These are phyloP conservation scores for Pseudococcus viburni DNA, from an alignment of 2,888 invertebrate species.

Conservation along the genomic window DNA sequence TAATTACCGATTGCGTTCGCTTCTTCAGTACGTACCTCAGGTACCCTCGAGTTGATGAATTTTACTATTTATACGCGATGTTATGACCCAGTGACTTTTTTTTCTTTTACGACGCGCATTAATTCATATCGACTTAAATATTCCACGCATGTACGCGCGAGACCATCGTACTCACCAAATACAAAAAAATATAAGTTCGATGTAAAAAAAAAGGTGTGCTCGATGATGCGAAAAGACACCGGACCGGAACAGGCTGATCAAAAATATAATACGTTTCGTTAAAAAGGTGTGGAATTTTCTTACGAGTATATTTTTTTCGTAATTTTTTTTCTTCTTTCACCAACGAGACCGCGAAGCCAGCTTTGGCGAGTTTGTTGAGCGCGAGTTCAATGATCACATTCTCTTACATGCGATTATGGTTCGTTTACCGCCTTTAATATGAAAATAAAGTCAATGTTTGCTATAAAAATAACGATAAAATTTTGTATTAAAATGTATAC, in stretches of 20 bases:
- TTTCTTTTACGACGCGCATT: neutral
- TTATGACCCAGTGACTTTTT: constrained; percentile 27
- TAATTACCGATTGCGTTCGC: constrained; percentile 18
- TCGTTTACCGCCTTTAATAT: constrained; percentile 4
- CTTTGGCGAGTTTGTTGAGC: constrained; percentile 4
- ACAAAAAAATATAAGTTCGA: neutral
- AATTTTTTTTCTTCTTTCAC: neutral
- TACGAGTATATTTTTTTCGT: neutral
- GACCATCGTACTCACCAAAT: neutral
- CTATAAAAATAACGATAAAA: constrained; percentile 31
- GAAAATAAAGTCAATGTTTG: constrained; percentile 30
- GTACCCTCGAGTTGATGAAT: neutral
- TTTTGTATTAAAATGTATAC: neutral
- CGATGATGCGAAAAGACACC: constrained; percentile 24
- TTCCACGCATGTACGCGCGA: constrained; percentile 14
- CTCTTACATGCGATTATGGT: constrained; percentile 35
- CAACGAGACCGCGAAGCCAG: neutral
- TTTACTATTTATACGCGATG: constrained; percentile 12
- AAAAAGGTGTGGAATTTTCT: constrained; percentile 27
- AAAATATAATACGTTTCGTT: constrained; percentile 13
- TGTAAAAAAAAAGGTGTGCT: neutral
- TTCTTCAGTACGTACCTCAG: neutral
- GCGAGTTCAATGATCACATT: constrained; percentile 18
- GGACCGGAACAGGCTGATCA: neutral
- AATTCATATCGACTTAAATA: constrained; percentile 11